Evolutionary conservation across 1,140 invertebrate species (phyloP).

Genomic region (Drosophila aff.): DNA sequence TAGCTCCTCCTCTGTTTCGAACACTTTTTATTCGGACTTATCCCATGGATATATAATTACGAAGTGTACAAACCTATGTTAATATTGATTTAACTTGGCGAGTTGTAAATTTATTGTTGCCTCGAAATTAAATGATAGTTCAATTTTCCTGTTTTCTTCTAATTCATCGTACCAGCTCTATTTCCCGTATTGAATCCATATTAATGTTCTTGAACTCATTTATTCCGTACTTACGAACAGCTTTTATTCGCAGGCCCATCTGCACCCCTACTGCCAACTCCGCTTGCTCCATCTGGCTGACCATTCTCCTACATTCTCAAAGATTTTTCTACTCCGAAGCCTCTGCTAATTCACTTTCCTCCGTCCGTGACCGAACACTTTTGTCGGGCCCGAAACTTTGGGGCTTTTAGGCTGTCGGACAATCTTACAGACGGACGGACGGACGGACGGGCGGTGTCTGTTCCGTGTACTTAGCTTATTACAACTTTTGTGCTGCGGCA

Average conservation of each 20-base stretch:
- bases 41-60: not conserved
- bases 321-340: not conserved
- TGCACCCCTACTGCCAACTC: not conserved
- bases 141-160: not conserved
- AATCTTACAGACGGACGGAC: not conserved
- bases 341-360: not conserved
- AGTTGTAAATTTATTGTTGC: not conserved
- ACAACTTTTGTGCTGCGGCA: constrained; percentile 34
- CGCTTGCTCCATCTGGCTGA: not conserved
- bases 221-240: not conserved
- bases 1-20: too few species aligned
- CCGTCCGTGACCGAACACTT: constrained; percentile 4
- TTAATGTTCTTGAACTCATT: constrained; percentile 1
- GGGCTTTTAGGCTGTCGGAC: not conserved
- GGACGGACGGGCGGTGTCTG: constrained; percentile 1
- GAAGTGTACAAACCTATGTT: not conserved
- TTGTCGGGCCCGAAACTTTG: constrained; percentile 16
- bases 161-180: not conserved
- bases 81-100: not conserved
- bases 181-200: not conserved
- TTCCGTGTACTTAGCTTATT: constrained; percentile 39
- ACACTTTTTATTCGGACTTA: too few species aligned
- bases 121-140: not conserved
- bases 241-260: not conserved
- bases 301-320: not conserved